A percentile compares a stretch with the other conserved stretches of the same genome.
Evolutionary conservation across 2,113 vertebrate species (phyloP).

Genomic region (Burhinus oedicnemus): DNA sequence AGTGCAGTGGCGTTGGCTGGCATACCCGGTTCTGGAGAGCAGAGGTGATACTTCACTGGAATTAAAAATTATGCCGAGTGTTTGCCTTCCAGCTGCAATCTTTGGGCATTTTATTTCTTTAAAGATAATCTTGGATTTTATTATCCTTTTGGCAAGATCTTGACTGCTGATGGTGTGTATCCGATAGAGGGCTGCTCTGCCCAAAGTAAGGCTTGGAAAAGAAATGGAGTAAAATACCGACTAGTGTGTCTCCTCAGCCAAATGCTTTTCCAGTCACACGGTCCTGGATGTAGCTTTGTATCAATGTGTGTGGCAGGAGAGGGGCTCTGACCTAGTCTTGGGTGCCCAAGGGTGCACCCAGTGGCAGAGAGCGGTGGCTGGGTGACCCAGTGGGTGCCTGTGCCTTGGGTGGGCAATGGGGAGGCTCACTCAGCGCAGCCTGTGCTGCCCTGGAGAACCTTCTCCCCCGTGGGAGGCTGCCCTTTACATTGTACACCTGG

Average conservation of each 20-base stretch:
- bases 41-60: not conserved
- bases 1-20: accelerated
- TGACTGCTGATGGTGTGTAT: not conserved
- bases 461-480: not conserved
- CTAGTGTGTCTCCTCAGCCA: not conserved
- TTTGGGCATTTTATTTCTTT: not conserved
- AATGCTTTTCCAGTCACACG: not conserved
- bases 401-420: not conserved
- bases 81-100: constrained; percentile 60
- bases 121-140: not conserved
- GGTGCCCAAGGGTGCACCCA: not conserved
- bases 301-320: not conserved
- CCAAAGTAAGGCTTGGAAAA: not conserved
- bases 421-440: accelerated
- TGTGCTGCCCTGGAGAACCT: not conserved
- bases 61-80: constrained; percentile 8
- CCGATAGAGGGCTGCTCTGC: not conserved
- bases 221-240: not conserved
- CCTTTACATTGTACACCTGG: not conserved
- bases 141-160: not conserved
- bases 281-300: accelerated
- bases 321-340: not conserved
- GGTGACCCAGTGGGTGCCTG: not conserved
- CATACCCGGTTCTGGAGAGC: not conserved
- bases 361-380: not conserved